phyloP scores from a whole-genome alignment of 2,888 invertebrate genomes.

The Tortricodes alternella region DNA sequence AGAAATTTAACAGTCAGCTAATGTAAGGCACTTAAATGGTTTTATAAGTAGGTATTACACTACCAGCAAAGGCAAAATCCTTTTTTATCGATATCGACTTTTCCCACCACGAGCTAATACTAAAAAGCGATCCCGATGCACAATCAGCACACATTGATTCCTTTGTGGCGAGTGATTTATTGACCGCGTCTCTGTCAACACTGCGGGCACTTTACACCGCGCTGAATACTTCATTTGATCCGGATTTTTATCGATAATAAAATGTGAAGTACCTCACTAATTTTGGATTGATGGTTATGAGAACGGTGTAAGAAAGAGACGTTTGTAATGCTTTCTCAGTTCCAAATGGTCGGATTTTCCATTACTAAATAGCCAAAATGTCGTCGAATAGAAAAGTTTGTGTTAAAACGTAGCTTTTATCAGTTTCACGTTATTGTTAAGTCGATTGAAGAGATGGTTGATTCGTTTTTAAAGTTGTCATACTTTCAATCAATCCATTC shows the following conservation, averaged over 20 bases:
- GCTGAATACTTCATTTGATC: conserved; percentile 82
- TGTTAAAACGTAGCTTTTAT: too few relatives aligned
- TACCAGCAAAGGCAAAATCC: too few relatives aligned
- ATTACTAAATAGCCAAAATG: not conserved
- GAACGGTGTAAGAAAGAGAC: not conserved
- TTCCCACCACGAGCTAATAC: conserved; percentile 59
- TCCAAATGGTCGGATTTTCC: too few relatives aligned
- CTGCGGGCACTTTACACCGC: conserved; percentile 68
- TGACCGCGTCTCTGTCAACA: conserved; percentile 83
- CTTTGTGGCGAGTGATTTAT: conserved; percentile 80
- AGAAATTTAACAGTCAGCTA: too few relatives aligned
- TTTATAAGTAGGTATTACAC: too few relatives aligned
- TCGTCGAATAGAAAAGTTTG: too few relatives aligned
- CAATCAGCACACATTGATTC: conserved; percentile 82
- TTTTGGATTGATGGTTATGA: conserved; percentile 21
- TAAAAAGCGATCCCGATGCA: conserved; percentile 77
- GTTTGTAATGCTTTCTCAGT: too few relatives aligned
- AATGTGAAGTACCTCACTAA: conserved; percentile 37
- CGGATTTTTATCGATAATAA: conserved; percentile 81
- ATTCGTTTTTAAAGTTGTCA: too few relatives aligned
- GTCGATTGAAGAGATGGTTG: too few relatives aligned
- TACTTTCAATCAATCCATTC: too few relatives aligned
- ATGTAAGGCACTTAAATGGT: too few relatives aligned
- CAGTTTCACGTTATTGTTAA: too few relatives aligned
- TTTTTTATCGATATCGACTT: conserved; percentile 46